These are phyloP conservation scores for Heteromurus nitidus DNA, from an alignment of 2,888 invertebrate species.

Conservation along the genomic window DNA sequence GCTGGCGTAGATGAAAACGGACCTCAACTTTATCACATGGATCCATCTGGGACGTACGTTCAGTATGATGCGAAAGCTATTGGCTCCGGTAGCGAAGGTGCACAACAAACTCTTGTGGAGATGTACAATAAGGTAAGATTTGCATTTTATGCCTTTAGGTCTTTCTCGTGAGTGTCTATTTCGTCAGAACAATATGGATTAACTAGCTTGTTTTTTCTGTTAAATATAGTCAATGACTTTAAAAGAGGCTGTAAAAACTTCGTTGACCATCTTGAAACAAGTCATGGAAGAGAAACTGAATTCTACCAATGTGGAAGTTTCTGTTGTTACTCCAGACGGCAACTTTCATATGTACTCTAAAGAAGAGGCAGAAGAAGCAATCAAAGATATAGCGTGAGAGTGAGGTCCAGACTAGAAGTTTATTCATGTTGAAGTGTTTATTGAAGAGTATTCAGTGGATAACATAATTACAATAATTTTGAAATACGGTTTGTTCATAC, in stretches of 20 bases:
- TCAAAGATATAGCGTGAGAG: slow-evolving; percentile 75
- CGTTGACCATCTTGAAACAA: slow-evolving; percentile 96
- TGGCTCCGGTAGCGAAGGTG: slow-evolving; percentile 99
- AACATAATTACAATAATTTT: too few species aligned
- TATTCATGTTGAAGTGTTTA: too few species aligned
- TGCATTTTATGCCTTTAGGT: not conserved
- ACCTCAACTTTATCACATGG: slow-evolving; percentile 97
- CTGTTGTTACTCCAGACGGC: slow-evolving; percentile 89
- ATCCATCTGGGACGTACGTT: slow-evolving; percentile 98
- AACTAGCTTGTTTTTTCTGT: too few species aligned
- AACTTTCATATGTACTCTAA: slow-evolving; percentile 93
- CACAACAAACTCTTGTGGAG: slow-evolving; percentile 93
- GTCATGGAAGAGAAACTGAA: slow-evolving; percentile 99
- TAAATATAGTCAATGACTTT: slow-evolving; percentile 93
- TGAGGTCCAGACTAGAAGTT: too few species aligned
- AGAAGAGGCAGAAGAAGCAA: slow-evolving; percentile 93
- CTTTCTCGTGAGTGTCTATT: slow-evolving; percentile 23
- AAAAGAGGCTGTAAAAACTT: slow-evolving; percentile 92
- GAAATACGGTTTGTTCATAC: too few species aligned
- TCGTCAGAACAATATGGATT: too few species aligned
- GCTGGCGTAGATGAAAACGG: slow-evolving; percentile 94
- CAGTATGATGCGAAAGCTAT: slow-evolving; percentile 99
- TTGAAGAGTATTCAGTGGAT: too few species aligned
- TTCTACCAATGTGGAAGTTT: slow-evolving; percentile 97
- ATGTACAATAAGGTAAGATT: slow-evolving; percentile 79